Base-by-base conservation (phyloP, 2,797 vertebrate species). In the Pristis pectinata region DNA sequence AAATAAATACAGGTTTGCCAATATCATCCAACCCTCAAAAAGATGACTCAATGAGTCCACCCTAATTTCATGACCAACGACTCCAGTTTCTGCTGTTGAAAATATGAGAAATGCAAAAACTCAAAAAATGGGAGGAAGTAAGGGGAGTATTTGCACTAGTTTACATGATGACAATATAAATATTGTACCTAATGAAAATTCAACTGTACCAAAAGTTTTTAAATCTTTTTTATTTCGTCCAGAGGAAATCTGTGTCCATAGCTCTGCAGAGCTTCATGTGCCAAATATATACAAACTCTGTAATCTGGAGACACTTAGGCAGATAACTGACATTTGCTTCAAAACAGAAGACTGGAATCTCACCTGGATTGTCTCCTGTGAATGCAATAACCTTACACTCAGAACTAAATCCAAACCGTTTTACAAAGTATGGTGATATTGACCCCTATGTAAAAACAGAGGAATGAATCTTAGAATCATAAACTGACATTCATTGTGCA, bases 301-400 rank as follows among this genome's bases (percentile, higher is more conserved):
- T 37, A 91, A n/a, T 10, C 61, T 1, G 19, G 41, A 3, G 1
- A 61, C 87, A 2, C 61, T 91, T 11, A 41, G 87, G 22, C 24
- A 91, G 17, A 94, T 34, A 44, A 34, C 19, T 76, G 27, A 27
- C 34, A 34, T 30, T 94, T 74, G 17, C 8, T 76, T 30, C 24
- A 30, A 72, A 70, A 70, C 70, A 30, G 34, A 95, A 49, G 19
- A 79, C 53, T 94, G n/a, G 19, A 67, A 95, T 94, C 97, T 97
- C 95, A 99, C 99, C 99, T 96, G 98, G 98, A 95, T 99, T 99
- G 96, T 99, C 98, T 95, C 99, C 99, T 9, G 98, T 99, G 96
- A 99, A 99, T 4, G 98, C 97, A 95, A 98, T 97, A 94, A 99
- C 97, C 93, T 97, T 96, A 96, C 99, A 99, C 95, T 95, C 96